Percentiles rank a stretch among this genome's conserved stretches.
Evolutionary conservation across 2,888 invertebrate genomes (phyloP).

Genomic region (Caenorhabditis sinica): DNA sequence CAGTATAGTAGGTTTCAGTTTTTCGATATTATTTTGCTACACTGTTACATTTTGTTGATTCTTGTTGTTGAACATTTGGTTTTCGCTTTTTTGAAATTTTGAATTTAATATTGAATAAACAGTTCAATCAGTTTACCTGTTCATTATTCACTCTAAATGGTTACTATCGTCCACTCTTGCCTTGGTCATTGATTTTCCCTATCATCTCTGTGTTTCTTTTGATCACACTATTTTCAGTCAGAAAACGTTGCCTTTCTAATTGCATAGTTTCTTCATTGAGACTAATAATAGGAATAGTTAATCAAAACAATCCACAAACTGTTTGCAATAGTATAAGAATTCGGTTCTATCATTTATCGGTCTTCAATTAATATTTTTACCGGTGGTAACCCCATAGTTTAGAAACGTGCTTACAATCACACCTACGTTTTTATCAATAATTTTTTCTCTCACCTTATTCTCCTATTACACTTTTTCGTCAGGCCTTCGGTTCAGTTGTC

Average conservation of each 20-base stretch:
- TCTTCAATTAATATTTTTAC: no score
- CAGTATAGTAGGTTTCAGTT: neutral
- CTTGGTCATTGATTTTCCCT: slow-evolving; percentile 36
- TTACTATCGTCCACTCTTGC: slow-evolving; percentile 30
- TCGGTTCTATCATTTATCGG: no score
- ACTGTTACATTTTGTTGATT: neutral
- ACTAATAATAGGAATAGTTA: no score
- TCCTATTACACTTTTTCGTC: neutral
- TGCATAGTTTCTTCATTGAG: no score
- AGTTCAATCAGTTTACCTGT: neutral
- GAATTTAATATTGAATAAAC: no score
- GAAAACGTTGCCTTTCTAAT: no score
- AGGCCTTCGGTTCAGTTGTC: slow-evolving; percentile 12
- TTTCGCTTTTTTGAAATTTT: neutral
- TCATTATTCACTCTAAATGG: slow-evolving; percentile 13
- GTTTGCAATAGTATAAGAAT: no score
- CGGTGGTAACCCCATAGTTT: no score
- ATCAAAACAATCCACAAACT: no score
- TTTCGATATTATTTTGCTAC: slow-evolving; percentile 1
- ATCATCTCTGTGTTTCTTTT: slow-evolving; percentile 18
- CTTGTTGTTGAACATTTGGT: slow-evolving; percentile 16
- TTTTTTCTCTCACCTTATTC: neutral
- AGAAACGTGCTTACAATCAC: neutral
- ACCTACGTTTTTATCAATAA: neutral
- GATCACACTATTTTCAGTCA: neutral